Evolutionary conservation across 1,140 invertebrate species (phyloP).

Genomic region (Trissolcus basalis): DNA sequence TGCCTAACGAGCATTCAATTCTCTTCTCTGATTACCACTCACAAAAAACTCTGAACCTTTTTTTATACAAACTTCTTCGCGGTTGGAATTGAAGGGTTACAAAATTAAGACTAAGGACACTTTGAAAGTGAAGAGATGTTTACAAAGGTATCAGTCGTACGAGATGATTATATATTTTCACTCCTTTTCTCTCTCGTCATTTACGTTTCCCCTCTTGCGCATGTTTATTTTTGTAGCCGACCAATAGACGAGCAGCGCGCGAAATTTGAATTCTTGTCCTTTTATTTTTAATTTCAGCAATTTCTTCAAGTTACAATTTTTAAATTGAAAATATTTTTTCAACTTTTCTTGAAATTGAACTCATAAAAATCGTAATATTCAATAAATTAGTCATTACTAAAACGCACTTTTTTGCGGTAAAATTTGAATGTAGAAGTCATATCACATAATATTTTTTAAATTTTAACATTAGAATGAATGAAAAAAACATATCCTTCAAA

Average conservation of each 20-base stretch:
- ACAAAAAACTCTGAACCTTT: not conserved
- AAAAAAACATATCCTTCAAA: no score
- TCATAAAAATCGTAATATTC: no score
- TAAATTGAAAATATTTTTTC: no score
- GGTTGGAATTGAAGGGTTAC: not conserved
- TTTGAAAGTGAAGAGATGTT: constrained; percentile 11
- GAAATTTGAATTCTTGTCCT: constrained; percentile 4
- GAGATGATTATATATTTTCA: constrained; percentile 34
- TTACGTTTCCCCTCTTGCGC: constrained; percentile 18
- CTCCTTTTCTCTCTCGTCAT: constrained; percentile 30
- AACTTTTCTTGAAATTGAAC: no score
- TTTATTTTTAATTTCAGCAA: no score
- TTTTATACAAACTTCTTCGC: not conserved
- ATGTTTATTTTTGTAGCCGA: constrained; percentile 9
- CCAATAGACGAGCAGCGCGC: not conserved
- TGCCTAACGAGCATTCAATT: constrained; percentile 12
- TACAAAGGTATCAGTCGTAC: constrained; percentile 24
- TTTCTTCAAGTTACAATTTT: no score
- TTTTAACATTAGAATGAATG: no score
- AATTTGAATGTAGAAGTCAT: no score
- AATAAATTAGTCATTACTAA: no score
- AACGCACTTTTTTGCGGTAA: no score
- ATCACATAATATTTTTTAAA: no score
- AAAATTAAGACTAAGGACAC: not conserved
- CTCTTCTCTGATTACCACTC: not conserved